Percentiles rank a stretch among this genome's conserved stretches.
phyloP scores from a whole-genome alignment of 2,113 vertebrate genomes.

The Naja naja region DNA sequence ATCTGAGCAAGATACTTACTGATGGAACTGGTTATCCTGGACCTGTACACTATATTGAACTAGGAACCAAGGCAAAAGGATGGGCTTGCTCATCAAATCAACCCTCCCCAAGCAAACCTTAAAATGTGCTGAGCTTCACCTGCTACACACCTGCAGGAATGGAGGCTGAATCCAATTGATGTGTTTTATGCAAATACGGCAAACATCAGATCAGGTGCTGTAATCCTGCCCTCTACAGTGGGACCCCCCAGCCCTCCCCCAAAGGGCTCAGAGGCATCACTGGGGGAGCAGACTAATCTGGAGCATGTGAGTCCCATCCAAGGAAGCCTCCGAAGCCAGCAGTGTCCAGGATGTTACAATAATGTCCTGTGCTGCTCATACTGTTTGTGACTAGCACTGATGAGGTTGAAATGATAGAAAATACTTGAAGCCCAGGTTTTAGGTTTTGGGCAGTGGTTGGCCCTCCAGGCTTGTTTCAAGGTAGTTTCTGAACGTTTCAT shows the following conservation, averaged over 20 bases:
- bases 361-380: background rate
- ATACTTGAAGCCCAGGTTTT: too few relatives aligned
- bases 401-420: too few relatives aligned
- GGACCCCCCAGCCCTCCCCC: background rate
- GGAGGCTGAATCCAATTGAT: background rate
- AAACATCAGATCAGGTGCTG: background rate
- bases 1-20: background rate
- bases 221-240: background rate
- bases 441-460: too few relatives aligned
- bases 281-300: background rate
- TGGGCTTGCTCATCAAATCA: background rate
- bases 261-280: background rate
- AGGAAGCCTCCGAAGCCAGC: background rate
- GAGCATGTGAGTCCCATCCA: background rate
- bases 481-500: too few relatives aligned
- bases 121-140: background rate
- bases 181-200: background rate
- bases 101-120: background rate
- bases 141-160: background rate
- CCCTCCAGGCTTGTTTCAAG: too few relatives aligned
- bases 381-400: fast-evolving
- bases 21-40: background rate
- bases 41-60: background rate
- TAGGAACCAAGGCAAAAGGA: background rate
- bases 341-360: background rate